Conservation (phyloP, 2,888 invertebrate genomes). For the Asteroscopus sphinx region DNA sequence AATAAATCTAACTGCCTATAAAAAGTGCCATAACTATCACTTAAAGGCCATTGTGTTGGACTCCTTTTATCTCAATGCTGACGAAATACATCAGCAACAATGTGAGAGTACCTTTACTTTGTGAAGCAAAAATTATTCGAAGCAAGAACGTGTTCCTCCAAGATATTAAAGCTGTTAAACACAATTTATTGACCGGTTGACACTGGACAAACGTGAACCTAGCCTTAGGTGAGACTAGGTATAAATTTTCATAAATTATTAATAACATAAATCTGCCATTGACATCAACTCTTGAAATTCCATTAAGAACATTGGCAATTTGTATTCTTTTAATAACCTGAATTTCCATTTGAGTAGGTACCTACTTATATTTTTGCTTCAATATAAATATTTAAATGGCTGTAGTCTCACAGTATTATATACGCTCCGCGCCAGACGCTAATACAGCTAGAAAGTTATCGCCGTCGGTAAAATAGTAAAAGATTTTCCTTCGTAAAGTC, state of each 20-base stretch:
- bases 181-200: conserved; percentile 72
- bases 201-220: conserved; percentile 60
- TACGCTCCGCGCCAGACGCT: conserved; percentile 32
- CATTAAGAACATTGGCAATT: conserved; percentile 21
- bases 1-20: conserved; percentile 90
- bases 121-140: conserved; percentile 67
- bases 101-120: conserved; percentile 67
- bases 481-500: conserved; percentile 52
- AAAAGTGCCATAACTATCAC: conserved; percentile 90
- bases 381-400: conserved; percentile 29
- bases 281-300: conserved; percentile 10
- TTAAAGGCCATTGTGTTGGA: conserved; percentile 85
- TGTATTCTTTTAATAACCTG: neutral
- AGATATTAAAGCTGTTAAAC: conserved; percentile 59
- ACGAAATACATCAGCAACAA: conserved; percentile 75
- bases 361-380: conserved; percentile 4
- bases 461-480: conserved; percentile 48
- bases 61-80: conserved; percentile 78
- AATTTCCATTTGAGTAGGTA: neutral
- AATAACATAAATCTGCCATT: conserved; percentile 52
- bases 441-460: conserved; percentile 41
- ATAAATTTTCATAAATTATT: conserved; percentile 69
- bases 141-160: conserved; percentile 56
- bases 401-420: conserved; percentile 21
- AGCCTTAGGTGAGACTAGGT: conserved; percentile 22